Evolutionary conservation across 2,113 vertebrate genomes (phyloP).

Genomic region (Caloenas nicobarica): DNA sequence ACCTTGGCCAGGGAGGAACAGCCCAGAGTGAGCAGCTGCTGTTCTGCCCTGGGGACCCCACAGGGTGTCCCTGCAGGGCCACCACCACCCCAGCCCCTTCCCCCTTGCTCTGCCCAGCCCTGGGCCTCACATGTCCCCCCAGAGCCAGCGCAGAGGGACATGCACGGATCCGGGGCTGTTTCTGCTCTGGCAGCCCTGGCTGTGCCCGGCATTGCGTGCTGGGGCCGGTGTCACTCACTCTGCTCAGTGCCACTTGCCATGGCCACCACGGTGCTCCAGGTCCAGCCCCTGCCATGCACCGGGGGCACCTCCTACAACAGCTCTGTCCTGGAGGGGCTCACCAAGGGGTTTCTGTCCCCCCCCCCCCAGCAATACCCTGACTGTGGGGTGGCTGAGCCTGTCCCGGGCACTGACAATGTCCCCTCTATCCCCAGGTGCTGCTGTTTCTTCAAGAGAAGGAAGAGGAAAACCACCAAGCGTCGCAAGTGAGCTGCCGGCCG

Average conservation of each 20-base stretch:
- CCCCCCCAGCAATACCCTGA: fast-evolving
- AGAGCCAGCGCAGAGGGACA: fast-evolving
- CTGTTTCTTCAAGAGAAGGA: slow-evolving; percentile 98
- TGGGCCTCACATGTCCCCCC: not conserved
- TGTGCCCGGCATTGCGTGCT: fast-evolving
- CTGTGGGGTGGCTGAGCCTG: fast-evolving
- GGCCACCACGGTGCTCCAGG: fast-evolving
- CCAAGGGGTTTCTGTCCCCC: not conserved
- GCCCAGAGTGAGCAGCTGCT: not conserved
- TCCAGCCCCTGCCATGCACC: fast-evolving
- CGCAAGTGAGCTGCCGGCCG: slow-evolving; percentile 83
- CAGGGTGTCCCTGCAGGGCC: not conserved
- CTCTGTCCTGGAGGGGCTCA: not conserved
- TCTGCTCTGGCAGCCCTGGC: not conserved
- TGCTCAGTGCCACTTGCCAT: fast-evolving
- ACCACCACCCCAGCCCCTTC: not conserved
- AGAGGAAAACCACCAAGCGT: slow-evolving; percentile 96
- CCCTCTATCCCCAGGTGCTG: slow-evolving; percentile 85
- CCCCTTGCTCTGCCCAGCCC: not conserved
- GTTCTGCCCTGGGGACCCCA: not conserved
- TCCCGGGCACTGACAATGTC: fast-evolving
- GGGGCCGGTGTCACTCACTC: not conserved
- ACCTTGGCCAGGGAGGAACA: not conserved
- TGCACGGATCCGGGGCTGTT: fast-evolving
- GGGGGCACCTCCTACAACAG: fast-evolving